Conservation (phyloP, 2,888 invertebrate genomes). For the Diarsia brunnea region DNA sequence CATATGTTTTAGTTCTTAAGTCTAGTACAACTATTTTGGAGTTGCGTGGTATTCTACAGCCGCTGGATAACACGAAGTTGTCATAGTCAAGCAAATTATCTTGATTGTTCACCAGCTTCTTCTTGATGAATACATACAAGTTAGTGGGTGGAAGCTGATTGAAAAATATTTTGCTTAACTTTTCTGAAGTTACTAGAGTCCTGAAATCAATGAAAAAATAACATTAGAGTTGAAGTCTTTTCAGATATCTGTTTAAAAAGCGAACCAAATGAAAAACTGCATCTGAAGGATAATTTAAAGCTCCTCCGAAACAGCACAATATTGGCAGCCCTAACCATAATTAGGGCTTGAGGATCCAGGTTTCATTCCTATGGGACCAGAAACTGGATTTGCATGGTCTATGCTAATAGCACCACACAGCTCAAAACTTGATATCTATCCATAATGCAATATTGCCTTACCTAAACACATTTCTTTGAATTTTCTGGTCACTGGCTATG, state of each 20-base stretch:
- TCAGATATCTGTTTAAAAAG: neutral
- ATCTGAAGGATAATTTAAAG: neutral
- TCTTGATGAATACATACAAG: constrained; percentile 88
- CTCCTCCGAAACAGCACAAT: neutral
- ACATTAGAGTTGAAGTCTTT: neutral
- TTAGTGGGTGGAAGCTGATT: constrained; percentile 85
- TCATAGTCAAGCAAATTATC: constrained; percentile 76
- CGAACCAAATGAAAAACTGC: too few species aligned
- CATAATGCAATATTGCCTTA: constrained; percentile 60
- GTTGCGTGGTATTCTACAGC: constrained; percentile 82
- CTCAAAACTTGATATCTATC: neutral
- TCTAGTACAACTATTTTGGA: constrained; percentile 83
- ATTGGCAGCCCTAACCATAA: neutral
- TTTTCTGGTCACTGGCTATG: constrained; percentile 85
- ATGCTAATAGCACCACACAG: too few species aligned
- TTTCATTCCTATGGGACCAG: too few species aligned
- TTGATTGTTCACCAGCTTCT: constrained; percentile 72
- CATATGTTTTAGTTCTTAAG: constrained; percentile 74
- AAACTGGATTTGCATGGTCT: too few species aligned
- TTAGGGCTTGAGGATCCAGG: too few species aligned
- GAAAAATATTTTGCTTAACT: constrained; percentile 83
- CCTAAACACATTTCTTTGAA: constrained; percentile 84
- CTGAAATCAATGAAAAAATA: constrained; percentile 76
- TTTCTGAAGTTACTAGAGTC: constrained; percentile 85
- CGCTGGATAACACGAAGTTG: constrained; percentile 81